Conservation (phyloP, 2,113 vertebrate genomes). For the Bungarus multicinctus region DNA sequence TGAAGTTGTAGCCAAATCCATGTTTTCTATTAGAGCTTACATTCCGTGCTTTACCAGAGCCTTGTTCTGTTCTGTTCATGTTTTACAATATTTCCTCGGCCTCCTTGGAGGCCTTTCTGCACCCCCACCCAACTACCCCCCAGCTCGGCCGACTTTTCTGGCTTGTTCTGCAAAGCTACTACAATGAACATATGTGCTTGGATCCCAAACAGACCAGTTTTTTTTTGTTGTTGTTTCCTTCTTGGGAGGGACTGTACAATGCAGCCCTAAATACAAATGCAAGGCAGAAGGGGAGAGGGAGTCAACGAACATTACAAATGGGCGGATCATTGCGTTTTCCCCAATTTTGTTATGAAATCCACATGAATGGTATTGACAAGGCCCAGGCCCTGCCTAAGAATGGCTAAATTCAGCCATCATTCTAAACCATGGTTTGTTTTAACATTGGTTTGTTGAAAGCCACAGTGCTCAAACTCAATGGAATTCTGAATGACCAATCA, state of each 20-base stretch:
- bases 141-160: conserved; percentile 61
- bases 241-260: conserved; percentile 3
- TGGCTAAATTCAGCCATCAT: background rate
- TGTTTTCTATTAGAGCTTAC: conserved; percentile 91
- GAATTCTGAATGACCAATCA: background rate
- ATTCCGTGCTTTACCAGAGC: conserved; percentile 79
- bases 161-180: conserved; percentile 68
- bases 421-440: background rate
- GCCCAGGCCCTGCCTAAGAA: background rate
- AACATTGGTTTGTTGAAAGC: background rate
- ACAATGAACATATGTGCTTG: conserved; percentile 59
- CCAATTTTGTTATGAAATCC: background rate
- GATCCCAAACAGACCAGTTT: conserved; percentile 59
- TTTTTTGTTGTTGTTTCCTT: background rate
- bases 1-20: conserved; percentile 87
- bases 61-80: conserved; percentile 84
- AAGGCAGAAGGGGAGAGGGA: conserved; percentile 13
- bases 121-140: background rate
- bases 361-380: background rate
- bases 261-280: background rate
- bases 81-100: conserved; percentile 82
- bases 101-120: conserved; percentile 80
- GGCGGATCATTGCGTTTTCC: background rate
- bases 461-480: background rate
- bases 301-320: background rate